Percentiles rank a stretch among this genome's conserved stretches.
These are phyloP conservation scores for Dryas iulia DNA, from an alignment of 1,140 invertebrate species.

Conservation along the genomic window DNA sequence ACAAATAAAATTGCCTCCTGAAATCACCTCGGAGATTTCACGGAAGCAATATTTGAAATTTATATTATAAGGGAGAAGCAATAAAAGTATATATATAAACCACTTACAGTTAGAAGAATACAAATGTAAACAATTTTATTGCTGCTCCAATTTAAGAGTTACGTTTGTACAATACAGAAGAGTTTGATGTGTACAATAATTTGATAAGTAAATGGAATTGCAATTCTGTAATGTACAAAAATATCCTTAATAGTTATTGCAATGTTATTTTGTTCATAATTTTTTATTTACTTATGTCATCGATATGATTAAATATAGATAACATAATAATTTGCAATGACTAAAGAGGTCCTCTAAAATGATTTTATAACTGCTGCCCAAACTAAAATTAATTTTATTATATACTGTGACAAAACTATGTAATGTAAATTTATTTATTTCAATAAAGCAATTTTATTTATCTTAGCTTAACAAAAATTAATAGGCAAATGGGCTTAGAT, in stretches of 20 bases:
- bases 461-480: constrained; percentile 57
- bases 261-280: neutral
- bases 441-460: constrained; percentile 41
- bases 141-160: constrained; percentile 22
- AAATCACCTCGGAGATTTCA: constrained; percentile 41
- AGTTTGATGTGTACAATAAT: neutral
- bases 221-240: constrained; percentile 38
- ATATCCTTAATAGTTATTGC: constrained; percentile 44
- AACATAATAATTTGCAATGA: constrained; percentile 23
- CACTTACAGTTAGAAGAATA: neutral
- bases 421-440: constrained; percentile 41
- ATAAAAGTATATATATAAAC: constrained; percentile 16
- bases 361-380: constrained; percentile 62
- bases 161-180: constrained; percentile 31
- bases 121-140: constrained; percentile 25
- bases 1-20: constrained; percentile 47
- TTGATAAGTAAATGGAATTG: neutral
- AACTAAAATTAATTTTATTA: constrained; percentile 47
- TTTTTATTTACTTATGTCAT: neutral
- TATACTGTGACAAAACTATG: constrained; percentile 33
- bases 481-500: constrained; percentile 73
- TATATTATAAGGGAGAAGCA: constrained; percentile 31
- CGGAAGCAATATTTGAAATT: constrained; percentile 31
- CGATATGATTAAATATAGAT: neutral
- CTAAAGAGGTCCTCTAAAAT: constrained; percentile 18